phyloP scores from a whole-genome alignment of 2,797 vertebrate genomes.

The Anguilla anguilla region DNA sequence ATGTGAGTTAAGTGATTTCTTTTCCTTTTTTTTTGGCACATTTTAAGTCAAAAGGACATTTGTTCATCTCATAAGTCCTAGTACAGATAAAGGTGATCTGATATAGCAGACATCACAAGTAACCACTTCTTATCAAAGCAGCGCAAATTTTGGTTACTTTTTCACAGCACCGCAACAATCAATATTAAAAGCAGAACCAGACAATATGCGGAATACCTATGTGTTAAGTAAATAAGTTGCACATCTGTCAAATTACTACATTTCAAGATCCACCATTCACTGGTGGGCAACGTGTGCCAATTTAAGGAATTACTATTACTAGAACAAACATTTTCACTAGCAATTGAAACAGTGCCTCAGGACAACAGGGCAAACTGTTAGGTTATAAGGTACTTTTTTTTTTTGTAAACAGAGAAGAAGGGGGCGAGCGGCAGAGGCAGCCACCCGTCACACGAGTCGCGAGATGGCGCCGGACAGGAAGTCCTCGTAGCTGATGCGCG shows the following conservation, averaged over 20 bases:
- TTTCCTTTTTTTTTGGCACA: no score
- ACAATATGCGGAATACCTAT: not conserved
- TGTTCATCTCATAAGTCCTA: no score
- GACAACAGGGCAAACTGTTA: not conserved
- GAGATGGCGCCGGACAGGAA: constrained; percentile 82
- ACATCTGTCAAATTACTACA: not conserved
- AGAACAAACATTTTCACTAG: not conserved
- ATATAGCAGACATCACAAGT: no score
- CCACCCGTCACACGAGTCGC: constrained; percentile 80
- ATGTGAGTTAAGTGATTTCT: no score
- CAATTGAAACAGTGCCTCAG: not conserved
- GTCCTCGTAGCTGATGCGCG: constrained; percentile 89
- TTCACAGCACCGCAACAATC: not conserved
- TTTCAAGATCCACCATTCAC: constrained; percentile 5
- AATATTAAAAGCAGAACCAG: not conserved
- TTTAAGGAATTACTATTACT: not conserved
- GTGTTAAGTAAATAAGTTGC: not conserved
- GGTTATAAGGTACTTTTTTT: not conserved
- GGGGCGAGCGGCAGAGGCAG: not conserved
- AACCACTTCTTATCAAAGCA: no score
- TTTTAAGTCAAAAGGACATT: no score
- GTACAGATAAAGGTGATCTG: no score
- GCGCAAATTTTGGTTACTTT: no score
- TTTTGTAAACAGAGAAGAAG: not conserved
- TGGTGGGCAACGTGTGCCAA: not conserved